phyloP scores from a whole-genome alignment of 1,140 invertebrate genomes.

The Drosophila orosa region DNA sequence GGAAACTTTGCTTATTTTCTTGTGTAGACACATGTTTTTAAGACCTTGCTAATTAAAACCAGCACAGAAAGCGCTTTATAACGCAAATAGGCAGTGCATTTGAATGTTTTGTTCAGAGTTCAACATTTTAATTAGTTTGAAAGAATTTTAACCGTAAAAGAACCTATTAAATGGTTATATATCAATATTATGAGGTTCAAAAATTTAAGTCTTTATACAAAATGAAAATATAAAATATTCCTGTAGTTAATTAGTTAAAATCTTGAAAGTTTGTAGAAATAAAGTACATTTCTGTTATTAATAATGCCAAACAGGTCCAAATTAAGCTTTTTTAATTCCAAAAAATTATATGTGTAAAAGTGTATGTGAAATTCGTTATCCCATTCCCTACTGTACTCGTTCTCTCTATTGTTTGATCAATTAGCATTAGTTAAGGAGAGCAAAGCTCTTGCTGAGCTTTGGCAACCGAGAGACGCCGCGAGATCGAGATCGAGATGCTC shows the following conservation, averaged over 20 bases:
- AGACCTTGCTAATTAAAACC: conserved; percentile 3
- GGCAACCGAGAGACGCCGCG: conserved; percentile 11
- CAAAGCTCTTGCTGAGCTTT: conserved; percentile 47
- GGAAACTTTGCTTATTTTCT: conserved; percentile 1
- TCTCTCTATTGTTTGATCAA: conserved; percentile 22
- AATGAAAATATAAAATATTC: background rate
- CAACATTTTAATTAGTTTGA: background rate
- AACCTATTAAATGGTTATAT: too few relatives aligned
- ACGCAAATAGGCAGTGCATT: background rate
- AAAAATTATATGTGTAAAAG: background rate
- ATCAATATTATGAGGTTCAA: background rate
- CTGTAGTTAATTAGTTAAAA: too few relatives aligned
- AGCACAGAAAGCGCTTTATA: background rate
- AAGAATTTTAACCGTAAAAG: background rate
- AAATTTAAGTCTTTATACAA: background rate
- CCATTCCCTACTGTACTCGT: background rate
- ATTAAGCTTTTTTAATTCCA: background rate
- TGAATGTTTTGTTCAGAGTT: background rate
- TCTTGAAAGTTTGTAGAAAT: too few relatives aligned
- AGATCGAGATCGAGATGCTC: too few relatives aligned
- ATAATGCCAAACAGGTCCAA: too few relatives aligned
- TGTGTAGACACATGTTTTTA: background rate
- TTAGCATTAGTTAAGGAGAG: conserved; percentile 21
- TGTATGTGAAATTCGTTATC: background rate
- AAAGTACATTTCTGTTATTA: too few relatives aligned